Percentiles rank a stretch among this genome's conserved stretches.
These are phyloP conservation scores for Drusus annulatus DNA, from an alignment of 1,140 invertebrate genomes.

Conservation along the genomic window DNA sequence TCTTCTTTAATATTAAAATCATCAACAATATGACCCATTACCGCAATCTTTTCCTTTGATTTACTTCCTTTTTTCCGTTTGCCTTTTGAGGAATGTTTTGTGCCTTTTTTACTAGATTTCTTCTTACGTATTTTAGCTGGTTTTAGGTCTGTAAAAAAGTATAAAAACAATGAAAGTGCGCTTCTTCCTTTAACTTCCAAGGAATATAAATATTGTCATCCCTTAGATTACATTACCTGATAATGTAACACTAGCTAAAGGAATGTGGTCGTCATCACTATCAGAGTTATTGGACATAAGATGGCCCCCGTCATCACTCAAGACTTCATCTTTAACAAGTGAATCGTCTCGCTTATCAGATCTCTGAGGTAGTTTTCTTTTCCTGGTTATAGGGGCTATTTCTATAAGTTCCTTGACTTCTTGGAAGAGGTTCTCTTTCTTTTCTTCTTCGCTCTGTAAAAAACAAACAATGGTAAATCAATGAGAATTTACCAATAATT, in stretches of 20 bases:
- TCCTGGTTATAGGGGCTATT: neutral
- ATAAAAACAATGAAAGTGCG: neutral
- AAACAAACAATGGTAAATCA: conserved; percentile 10
- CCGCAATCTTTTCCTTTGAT: conserved; percentile 45
- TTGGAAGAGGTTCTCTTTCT: conserved; percentile 13
- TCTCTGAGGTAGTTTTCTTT: neutral
- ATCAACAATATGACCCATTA: conserved; percentile 39
- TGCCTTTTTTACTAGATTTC: conserved; percentile 53
- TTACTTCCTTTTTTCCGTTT: conserved; percentile 55
- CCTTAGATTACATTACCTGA: conserved; percentile 1
- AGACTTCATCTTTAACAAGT: conserved; percentile 47
- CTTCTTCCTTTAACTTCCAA: too few relatives aligned
- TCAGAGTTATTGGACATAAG: conserved; percentile 28
- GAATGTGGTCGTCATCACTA: conserved; percentile 56
- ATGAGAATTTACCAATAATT: neutral
- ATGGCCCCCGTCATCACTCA: conserved; percentile 45
- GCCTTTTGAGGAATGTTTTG: conserved; percentile 49
- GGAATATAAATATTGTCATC: too few relatives aligned
- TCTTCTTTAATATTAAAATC: conserved; percentile 53
- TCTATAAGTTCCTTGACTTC: neutral
- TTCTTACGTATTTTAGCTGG: conserved; percentile 45
- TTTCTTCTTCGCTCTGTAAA: conserved; percentile 48
- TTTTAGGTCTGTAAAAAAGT: conserved; percentile 36
- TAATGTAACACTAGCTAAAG: conserved; percentile 46
- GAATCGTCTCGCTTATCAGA: conserved; percentile 28